Conservation (phyloP, 1,140 invertebrate species). For the Diorhabda elongata region DNA sequence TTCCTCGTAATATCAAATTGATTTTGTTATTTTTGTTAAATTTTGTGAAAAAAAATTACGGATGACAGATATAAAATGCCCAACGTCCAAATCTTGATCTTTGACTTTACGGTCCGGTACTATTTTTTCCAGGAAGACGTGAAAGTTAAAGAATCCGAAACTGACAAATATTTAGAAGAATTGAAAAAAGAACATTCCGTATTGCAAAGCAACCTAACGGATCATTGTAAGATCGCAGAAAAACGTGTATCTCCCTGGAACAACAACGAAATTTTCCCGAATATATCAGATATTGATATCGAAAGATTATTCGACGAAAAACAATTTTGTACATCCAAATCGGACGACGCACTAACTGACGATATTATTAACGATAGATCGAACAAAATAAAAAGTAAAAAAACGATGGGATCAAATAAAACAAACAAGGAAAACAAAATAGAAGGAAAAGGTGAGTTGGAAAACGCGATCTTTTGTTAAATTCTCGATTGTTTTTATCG, state of each 20-base stretch:
- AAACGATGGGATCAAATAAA: constrained; percentile 32
- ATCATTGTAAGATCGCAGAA: constrained; percentile 30
- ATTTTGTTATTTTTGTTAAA: neutral
- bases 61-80: neutral
- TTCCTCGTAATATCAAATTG: neutral
- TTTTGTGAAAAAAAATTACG: neutral
- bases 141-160: constrained; percentile 23
- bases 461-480: too few species aligned
- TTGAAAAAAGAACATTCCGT: constrained; percentile 24
- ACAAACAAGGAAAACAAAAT: neutral
- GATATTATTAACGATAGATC: too few species aligned
- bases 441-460: too few species aligned
- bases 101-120: neutral
- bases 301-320: constrained; percentile 32
- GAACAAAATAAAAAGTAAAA: constrained; percentile 2
- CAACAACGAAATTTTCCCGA: constrained; percentile 25
- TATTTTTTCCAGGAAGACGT: constrained; percentile 17
- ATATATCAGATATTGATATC: constrained; percentile 32
- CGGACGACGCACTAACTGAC: too few species aligned
- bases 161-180: constrained; percentile 29
- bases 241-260: constrained; percentile 16
- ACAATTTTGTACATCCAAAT: neutral
- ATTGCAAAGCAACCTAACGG: constrained; percentile 22
- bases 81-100: neutral
- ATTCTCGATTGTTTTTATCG: too few species aligned